These are phyloP conservation scores for Anarrhichthys ocellatus DNA, from an alignment of 2,113 vertebrate species.

Conservation along the genomic window DNA sequence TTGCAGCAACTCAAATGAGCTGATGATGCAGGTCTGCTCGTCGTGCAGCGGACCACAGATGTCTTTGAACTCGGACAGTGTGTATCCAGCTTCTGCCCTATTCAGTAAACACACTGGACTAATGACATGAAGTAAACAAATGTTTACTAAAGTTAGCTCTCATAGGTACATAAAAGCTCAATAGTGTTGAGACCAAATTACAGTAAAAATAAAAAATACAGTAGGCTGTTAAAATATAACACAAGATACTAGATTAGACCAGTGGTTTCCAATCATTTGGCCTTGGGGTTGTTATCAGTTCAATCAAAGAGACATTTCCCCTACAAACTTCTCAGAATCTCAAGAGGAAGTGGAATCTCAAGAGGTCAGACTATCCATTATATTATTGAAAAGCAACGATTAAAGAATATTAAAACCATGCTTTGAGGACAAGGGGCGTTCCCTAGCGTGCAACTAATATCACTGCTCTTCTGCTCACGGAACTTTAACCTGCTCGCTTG, in stretches of 20 bases:
- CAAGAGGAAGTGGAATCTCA: background rate
- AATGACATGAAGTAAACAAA: conserved; percentile 46
- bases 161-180: background rate
- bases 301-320: background rate
- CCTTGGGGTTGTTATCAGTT: background rate
- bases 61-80: conserved; percentile 31
- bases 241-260: background rate
- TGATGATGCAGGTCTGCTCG: conserved; percentile 52
- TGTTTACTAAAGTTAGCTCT: conserved; percentile 41
- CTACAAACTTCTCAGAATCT: background rate
- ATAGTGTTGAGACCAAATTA: background rate
- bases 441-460: no score
- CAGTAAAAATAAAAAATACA: background rate
- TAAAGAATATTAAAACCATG: no score
- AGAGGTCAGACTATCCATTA: no score
- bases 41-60: conserved; percentile 24
- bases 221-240: background rate
- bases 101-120: conserved; percentile 44
- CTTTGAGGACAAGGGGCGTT: no score
- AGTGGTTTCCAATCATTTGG: no score
- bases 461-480: no score
- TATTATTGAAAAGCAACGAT: no score
- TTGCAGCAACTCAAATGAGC: conserved; percentile 40
- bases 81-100: conserved; percentile 7
- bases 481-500: no score